Conservation (phyloP, 2,797 vertebrate species). For the Choloepus didactylus region DNA sequence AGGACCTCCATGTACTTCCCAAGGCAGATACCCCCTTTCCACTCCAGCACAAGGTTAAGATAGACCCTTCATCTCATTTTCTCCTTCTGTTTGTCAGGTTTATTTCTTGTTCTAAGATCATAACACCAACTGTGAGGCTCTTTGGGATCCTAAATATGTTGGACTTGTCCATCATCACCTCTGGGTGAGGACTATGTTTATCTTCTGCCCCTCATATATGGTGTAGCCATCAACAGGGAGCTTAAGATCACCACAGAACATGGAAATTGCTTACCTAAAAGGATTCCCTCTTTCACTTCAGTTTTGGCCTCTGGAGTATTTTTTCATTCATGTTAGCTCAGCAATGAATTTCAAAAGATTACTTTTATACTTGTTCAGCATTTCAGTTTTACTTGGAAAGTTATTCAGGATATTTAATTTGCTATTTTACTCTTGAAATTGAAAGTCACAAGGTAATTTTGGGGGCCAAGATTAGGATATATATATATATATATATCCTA, state of each 20-base stretch:
- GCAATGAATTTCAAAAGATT: neutral
- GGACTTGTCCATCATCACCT: neutral
- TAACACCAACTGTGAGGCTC: neutral
- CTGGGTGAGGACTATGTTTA: neutral
- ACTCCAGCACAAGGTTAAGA: neutral
- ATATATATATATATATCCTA: neutral
- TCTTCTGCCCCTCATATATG: neutral
- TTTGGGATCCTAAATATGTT: neutral
- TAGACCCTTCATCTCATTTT: neutral
- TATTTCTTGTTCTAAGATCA: neutral
- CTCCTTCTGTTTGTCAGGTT: neutral
- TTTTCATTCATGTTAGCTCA: neutral
- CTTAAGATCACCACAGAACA: neutral
- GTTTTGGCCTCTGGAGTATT: neutral
- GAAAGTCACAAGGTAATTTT: neutral
- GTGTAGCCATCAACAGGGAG: neutral
- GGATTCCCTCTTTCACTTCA: neutral
- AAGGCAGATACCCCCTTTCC: neutral
- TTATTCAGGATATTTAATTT: neutral
- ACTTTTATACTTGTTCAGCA: slow-evolving; percentile 27
- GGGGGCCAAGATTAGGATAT: neutral
- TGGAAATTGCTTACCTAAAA: neutral
- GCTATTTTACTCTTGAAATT: neutral
- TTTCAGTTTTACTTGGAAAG: neutral
- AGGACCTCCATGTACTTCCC: neutral